Evolutionary conservation across 2,888 invertebrate genomes (phyloP), one percentile per base, ranked within the genome.

Genomic region (Branchellion lobata): DNA sequence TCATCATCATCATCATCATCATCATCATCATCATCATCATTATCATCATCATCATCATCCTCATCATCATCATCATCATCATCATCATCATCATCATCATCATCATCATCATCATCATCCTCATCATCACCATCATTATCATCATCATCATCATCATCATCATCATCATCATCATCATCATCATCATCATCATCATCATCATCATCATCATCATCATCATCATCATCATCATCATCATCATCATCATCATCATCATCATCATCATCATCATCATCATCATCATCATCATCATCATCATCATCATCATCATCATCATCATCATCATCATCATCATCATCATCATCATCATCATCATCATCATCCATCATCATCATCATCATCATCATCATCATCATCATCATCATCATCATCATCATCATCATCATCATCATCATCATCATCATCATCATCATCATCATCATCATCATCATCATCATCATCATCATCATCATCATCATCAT

Each of bases 161-260:
- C 51, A 51, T 51, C 51, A 51, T 51, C 51, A 51, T 51, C 21
- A 11, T 51, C 51, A 51, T 18, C 51, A 51, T 18, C 51, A 18
- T 18, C 51, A 51, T 18, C 51, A 51, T 51, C 51, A 51, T 51
- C 51, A 51, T 51, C 11, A 51, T 21, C 21, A 51, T 21, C 51
- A 51, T 21, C 51, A 51, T 51, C 51, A 51, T 51, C 21, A 51
- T 51, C 51, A 18, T 51, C n/a, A n/a, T n/a, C n/a, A n/a, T n/a
- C n/a, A 68, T 24, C 68, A 8, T 24, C 68, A n/a, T 68, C 18
- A 8, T 24, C 68, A 68, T 68, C 68, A 8, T 68, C 68, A 68
- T 68, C 68, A 8, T 68, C 68, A n/a, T 68, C 68, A 8, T 24
- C 68, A 68, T 68, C 68, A 8, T 68, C 11, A 68, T 68, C 68